Percentiles rank a stretch among this genome's conserved stretches.
Evolutionary conservation across 2,113 vertebrate species (phyloP).

Genomic region (Hemiscyllium ocellatum): DNA sequence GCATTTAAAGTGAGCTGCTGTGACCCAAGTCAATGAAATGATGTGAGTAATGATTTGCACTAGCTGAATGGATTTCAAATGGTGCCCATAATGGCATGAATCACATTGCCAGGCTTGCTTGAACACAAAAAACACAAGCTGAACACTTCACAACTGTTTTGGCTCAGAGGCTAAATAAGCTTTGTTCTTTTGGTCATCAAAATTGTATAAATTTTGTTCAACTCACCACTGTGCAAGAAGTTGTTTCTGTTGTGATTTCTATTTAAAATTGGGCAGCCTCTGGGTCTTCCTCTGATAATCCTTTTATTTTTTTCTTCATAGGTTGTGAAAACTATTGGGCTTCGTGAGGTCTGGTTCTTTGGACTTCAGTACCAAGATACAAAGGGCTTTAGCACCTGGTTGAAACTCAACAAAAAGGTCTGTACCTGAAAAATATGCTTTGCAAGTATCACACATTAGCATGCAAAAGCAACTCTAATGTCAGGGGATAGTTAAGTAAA

Average conservation of each 20-base stretch:
- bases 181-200: not conserved
- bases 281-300: not conserved
- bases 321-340: conserved; percentile 97
- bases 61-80: not conserved
- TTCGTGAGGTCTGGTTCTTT: conserved; percentile 97
- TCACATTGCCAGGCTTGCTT: not conserved
- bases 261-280: not conserved
- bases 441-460: not conserved
- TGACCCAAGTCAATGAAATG: not conserved
- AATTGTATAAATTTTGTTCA: not conserved
- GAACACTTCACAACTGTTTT: too few relatives aligned
- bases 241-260: not conserved
- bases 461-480: not conserved
- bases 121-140: not conserved
- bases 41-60: not conserved
- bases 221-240: not conserved
- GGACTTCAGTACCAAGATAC: conserved; percentile 97
- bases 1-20: not conserved
- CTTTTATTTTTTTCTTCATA: conserved; percentile 47
- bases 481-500: not conserved
- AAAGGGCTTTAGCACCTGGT: conserved; percentile 94
- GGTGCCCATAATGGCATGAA: not conserved
- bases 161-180: too few relatives aligned
- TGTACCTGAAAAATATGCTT: conserved; percentile 19
- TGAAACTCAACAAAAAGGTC: conserved; percentile 98